phyloP scores from a whole-genome alignment of 2,888 invertebrate species.

The Eupithecia subumbrata region DNA sequence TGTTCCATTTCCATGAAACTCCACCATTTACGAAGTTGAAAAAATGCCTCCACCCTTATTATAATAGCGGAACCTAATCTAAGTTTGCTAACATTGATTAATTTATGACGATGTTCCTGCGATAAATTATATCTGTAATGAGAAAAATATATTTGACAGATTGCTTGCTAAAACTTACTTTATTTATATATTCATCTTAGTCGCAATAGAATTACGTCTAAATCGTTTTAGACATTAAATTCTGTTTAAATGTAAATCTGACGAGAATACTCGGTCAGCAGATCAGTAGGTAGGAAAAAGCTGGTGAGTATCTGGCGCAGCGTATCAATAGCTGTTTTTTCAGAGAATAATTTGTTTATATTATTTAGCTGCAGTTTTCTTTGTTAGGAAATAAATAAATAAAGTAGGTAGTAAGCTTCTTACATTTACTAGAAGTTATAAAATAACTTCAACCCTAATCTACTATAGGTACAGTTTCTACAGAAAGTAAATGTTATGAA shows the following conservation, averaged over 20 bases:
- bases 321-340: no score
- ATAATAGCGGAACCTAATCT: conserved; percentile 51
- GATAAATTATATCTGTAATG: conserved; percentile 42
- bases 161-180: conserved; percentile 47
- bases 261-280: no score
- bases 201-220: conserved; percentile 20
- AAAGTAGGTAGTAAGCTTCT: no score
- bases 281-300: no score
- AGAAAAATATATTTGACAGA: conserved; percentile 54
- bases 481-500: neutral
- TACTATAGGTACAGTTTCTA: neutral
- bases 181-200: conserved; percentile 50
- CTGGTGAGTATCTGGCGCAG: no score
- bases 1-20: neutral
- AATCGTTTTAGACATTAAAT: no score
- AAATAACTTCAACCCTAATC: neutral
- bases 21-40: conserved; percentile 2
- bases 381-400: no score
- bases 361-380: no score
- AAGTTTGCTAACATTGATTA: conserved; percentile 55
- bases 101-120: conserved; percentile 45
- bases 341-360: no score
- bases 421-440: neutral
- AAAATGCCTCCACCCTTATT: conserved; percentile 31
- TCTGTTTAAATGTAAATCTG: no score